phyloP scores from a whole-genome alignment of 2,113 vertebrate genomes.

The Ovibos moschatus region DNA sequence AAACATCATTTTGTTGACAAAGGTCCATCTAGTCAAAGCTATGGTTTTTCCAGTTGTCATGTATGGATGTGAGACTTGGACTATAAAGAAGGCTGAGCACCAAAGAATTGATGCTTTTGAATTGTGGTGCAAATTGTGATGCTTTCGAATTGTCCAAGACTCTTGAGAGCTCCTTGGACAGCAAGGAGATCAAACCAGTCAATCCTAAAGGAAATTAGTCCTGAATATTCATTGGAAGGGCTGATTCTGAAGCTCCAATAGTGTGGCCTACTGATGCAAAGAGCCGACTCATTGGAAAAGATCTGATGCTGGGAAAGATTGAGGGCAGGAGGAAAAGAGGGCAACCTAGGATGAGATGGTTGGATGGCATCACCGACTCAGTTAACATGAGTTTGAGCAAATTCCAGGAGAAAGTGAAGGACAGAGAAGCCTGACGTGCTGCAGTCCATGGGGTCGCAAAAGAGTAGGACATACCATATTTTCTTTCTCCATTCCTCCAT shows the following conservation, averaged over 20 bases:
- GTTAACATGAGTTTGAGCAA: not conserved
- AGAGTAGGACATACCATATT: not conserved
- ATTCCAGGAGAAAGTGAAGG: not conserved
- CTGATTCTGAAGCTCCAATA: not conserved
- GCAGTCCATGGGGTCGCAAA: rapidly evolving
- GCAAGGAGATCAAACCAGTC: not conserved
- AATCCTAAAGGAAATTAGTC: not conserved
- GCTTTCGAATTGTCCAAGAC: not conserved
- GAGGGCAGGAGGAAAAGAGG: not conserved
- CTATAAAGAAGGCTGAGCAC: not conserved
- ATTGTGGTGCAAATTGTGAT: not conserved
- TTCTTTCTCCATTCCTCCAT: not conserved
- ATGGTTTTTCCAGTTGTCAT: not conserved
- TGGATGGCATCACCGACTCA: not conserved
- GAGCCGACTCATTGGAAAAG: not conserved
- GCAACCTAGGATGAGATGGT: not conserved
- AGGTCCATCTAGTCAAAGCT: not conserved
- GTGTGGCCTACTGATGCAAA: not conserved
- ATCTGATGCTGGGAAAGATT: not conserved
- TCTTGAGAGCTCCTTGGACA: not conserved
- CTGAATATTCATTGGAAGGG: not conserved
- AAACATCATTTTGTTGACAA: not conserved
- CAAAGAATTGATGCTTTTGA: not conserved
- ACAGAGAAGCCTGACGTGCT: not conserved
- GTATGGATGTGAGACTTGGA: not conserved